Evolutionary conservation across 2,888 invertebrate genomes (phyloP).

Genomic region (Notodonta ziczac): DNA sequence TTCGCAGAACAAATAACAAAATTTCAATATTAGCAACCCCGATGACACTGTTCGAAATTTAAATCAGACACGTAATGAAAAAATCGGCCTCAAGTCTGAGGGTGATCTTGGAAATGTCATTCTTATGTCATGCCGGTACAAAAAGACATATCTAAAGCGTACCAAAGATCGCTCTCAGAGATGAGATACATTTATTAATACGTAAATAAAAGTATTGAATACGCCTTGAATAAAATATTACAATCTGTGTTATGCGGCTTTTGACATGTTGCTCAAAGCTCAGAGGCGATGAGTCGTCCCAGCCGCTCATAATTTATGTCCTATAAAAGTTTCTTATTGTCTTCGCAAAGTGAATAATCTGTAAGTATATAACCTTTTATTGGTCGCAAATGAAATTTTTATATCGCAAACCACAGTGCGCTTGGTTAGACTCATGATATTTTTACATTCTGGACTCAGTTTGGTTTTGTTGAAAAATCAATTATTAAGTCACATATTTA

Average conservation of each 20-base stretch:
- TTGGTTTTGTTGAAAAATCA: too few species aligned
- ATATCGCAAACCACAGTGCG: background rate
- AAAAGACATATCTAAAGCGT: too few species aligned
- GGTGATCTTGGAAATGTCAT: too few species aligned
- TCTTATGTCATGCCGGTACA: too few species aligned
- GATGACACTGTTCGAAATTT: constrained; percentile 26
- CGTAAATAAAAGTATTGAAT: constrained; percentile 12
- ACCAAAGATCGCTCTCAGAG: too few species aligned
- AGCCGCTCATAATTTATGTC: constrained; percentile 30
- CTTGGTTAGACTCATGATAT: too few species aligned
- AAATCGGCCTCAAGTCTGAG: constrained; percentile 11
- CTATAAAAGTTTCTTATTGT: constrained; percentile 29
- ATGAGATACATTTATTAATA: too few species aligned
- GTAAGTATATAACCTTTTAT: constrained; percentile 24
- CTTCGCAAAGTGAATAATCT: constrained; percentile 24
- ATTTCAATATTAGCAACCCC: constrained; percentile 24
- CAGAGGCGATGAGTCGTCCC: constrained; percentile 14
- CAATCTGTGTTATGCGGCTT: constrained; percentile 18
- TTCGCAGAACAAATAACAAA: constrained; percentile 22
- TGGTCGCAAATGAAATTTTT: constrained; percentile 11
- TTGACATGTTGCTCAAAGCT: constrained; percentile 25
- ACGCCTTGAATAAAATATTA: constrained; percentile 30
- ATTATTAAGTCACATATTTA: too few species aligned
- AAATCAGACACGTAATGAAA: constrained; percentile 21
- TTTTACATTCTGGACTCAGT: too few species aligned